Percentiles rank a stretch among this genome's conserved stretches.
Conservation (phyloP, 2,888 invertebrate genomes). For the Archaeoteleia sp. region DNA sequence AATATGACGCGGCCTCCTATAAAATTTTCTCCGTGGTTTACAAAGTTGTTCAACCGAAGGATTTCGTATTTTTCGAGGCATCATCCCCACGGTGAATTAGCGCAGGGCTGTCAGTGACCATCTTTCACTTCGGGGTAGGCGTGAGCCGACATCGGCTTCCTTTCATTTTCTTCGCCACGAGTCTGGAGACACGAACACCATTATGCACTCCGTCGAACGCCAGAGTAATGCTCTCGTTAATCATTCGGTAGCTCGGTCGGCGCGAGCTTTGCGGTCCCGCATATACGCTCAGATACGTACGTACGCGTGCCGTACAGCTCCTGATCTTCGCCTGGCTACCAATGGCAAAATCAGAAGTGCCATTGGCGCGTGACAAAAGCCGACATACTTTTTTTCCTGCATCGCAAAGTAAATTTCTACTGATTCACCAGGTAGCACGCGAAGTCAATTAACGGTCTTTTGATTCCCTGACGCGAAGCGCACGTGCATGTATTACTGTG, state of each 20-base stretch:
- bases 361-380: constrained; percentile 13
- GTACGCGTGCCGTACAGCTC: constrained; percentile 32
- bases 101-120: constrained; percentile 7
- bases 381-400: no score
- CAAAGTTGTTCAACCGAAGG: no score
- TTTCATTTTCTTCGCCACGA: constrained; percentile 48
- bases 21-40: no score
- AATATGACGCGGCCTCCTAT: no score
- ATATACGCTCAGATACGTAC: constrained; percentile 18
- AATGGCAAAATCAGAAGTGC: constrained; percentile 31
- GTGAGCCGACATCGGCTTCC: constrained; percentile 26
- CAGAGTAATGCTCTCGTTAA: constrained; percentile 56
- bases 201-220: constrained; percentile 58
- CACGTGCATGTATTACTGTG: no score
- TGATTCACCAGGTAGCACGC: no score
- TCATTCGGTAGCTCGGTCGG: constrained; percentile 49
- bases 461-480: no score
- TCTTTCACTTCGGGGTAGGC: constrained; percentile 25
- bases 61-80: background rate
- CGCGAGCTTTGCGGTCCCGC: constrained; percentile 33
- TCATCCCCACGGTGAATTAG: constrained; percentile 10
- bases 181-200: constrained; percentile 50
- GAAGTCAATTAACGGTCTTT: no score
- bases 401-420: no score
- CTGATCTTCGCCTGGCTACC: constrained; percentile 20